Evolutionary conservation across 2,888 invertebrate genomes (phyloP).

Genomic region (Lycia hirtaria): DNA sequence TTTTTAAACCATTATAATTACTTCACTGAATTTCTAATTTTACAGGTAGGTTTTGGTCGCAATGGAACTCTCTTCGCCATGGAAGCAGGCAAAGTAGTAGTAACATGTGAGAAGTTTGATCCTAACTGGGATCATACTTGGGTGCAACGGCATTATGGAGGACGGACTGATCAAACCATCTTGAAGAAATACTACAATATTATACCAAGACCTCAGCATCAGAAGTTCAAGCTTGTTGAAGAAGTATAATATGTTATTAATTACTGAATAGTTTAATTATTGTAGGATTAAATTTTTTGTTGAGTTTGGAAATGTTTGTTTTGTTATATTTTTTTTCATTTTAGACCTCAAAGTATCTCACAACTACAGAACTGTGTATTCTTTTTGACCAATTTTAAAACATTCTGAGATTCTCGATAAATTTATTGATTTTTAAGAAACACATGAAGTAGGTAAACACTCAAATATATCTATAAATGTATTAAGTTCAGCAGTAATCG

Average conservation of each 20-base stretch:
- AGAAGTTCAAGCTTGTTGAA: constrained; percentile 91
- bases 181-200: constrained; percentile 95
- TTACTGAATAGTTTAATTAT: background rate
- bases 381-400: too few species aligned
- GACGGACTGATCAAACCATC: constrained; percentile 87
- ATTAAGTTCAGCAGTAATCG: too few species aligned
- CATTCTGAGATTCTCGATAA: background rate
- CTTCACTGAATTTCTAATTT: background rate
- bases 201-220: constrained; percentile 91
- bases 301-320: background rate
- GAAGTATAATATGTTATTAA: constrained; percentile 80
- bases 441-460: too few species aligned
- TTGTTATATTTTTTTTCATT: too few species aligned
- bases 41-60: constrained; percentile 92
- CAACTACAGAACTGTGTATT: too few species aligned
- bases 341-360: too few species aligned
- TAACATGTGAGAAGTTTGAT: constrained; percentile 93
- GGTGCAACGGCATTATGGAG: constrained; percentile 88
- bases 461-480: too few species aligned
- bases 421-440: too few species aligned
- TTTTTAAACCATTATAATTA: too few species aligned
- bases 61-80: constrained; percentile 93
- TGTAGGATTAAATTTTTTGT: constrained; percentile 1
- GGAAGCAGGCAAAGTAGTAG: constrained; percentile 90
- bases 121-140: constrained; percentile 92